Percentiles rank a stretch among this genome's conserved stretches.
These are phyloP conservation scores for Propithecus coquereli DNA, from an alignment of 2,113 vertebrate genomes.

Conservation along the genomic window DNA sequence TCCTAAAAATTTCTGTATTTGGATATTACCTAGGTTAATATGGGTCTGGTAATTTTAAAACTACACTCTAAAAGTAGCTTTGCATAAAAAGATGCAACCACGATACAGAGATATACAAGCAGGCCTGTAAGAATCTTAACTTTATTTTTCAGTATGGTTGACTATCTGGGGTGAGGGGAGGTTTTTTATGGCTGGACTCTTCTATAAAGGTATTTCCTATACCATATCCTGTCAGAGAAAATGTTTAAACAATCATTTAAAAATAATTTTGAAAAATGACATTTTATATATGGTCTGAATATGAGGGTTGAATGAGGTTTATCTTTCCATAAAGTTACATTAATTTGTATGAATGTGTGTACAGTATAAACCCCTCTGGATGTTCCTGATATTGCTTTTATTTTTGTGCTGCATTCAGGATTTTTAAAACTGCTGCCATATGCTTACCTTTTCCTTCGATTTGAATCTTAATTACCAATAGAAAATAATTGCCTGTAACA, in stretches of 20 bases:
- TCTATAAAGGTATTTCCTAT: not conserved
- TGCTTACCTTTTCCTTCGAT: not conserved
- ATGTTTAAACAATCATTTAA: not conserved
- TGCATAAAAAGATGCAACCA: not conserved
- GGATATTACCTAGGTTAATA: not conserved
- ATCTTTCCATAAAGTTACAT: not conserved
- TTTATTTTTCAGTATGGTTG: not conserved
- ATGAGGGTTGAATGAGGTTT: not conserved
- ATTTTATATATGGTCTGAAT: not conserved
- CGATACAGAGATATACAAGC: not conserved
- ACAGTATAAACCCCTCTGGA: not conserved
- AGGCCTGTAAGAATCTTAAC: not conserved
- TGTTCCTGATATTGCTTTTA: not conserved
- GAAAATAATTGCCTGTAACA: slow-evolving; percentile 35
- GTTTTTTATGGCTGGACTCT: not conserved
- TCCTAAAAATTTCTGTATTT: not conserved
- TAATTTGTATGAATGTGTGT: not conserved
- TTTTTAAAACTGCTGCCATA: not conserved
- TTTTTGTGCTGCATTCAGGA: not conserved
- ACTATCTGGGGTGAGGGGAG: not conserved
- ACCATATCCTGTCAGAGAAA: not conserved
- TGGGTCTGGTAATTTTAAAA: not conserved
- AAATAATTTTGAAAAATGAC: not conserved
- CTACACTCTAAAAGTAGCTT: not conserved
- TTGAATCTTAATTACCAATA: slow-evolving; percentile 13